Evolutionary conservation across 2,797 vertebrate species (phyloP), one percentile per base, ranked within the genome.

Genomic region (Harpagifer antarcticus): DNA sequence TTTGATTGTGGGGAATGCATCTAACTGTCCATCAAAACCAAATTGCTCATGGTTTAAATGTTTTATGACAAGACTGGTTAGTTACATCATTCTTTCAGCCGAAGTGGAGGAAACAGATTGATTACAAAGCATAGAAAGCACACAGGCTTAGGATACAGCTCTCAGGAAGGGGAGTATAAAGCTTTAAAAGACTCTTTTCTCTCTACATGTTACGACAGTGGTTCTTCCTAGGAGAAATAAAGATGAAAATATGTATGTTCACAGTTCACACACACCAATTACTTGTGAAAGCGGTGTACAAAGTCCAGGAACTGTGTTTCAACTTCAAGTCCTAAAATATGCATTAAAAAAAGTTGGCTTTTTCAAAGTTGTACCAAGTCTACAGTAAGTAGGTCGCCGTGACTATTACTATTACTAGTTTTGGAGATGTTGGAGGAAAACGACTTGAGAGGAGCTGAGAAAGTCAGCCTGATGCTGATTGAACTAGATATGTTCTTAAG

Each of bases 371-470:
- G 64, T 69, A 73, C 72, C 75, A 81, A 77, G 76, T 76, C 74
- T 76, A 53, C 61, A 76, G 68, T 70, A 91, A 89, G 74, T 86
- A 88, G 86, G 86, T 89, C 83, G 54, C 63, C 78, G 57, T 61
- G 76, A 76, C 66, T 72, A 59, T 57, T 81, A 76, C 66, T 72
- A 59, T 57, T 81, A 79, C 70, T 82, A 62, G 76, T 76, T 76
- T 76, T 62, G 75, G 56, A 79, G 53, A 84, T 19, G 77, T 72
- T 60, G 63, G 67, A 74, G 50, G 48, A 27, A 40, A 15, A 48
- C n/a, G 55, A 68, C 44, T 61, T 62, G 9, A 64, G 55, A 17
- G 12, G 49, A 77, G 60, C 64, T 19, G 70, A 70, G 33, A 70
- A 12, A 20, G 69, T 82, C 57, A 69, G 62, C 63, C 33, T 16